These are phyloP conservation scores for Musca vetustissima DNA, from an alignment of 1,140 invertebrate species.

Conservation along the genomic window DNA sequence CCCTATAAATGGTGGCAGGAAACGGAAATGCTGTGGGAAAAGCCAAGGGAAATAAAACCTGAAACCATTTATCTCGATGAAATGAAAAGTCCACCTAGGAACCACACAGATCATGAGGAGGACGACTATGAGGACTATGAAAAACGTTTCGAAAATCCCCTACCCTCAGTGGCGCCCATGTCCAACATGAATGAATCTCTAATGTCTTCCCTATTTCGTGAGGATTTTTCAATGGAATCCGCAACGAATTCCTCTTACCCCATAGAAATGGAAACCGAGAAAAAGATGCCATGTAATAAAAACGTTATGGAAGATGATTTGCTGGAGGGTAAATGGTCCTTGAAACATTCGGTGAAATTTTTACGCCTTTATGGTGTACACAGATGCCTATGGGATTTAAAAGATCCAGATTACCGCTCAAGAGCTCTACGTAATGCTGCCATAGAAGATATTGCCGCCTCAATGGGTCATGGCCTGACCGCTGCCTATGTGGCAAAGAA, in stretches of 20 bases:
- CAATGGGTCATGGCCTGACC: conserved; percentile 27
- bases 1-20: conserved; percentile 19
- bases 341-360: conserved; percentile 31
- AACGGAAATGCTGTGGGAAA: not conserved
- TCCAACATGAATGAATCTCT: conserved; percentile 9
- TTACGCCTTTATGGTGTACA: conserved; percentile 30
- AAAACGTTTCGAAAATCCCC: conserved; percentile 14
- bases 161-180: conserved; percentile 8
- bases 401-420: conserved; percentile 24
- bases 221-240: not conserved
- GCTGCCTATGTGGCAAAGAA: conserved; percentile 28
- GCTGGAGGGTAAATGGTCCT: conserved; percentile 28
- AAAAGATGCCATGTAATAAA: conserved; percentile 22
- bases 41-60: not conserved
- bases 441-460: conserved; percentile 29
- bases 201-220: not conserved
- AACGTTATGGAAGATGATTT: conserved; percentile 22
- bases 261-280: not conserved
- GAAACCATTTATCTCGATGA: not conserved
- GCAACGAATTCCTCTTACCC: not conserved
- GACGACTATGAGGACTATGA: conserved; percentile 12
- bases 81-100: not conserved
- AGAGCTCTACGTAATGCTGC: conserved; percentile 26
- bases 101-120: no score
- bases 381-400: conserved; percentile 27